A percentile compares a stretch with the other conserved stretches of the same genome.
Evolutionary conservation across 2,797 vertebrate species (phyloP).

Genomic region (Pangasius macronema): DNA sequence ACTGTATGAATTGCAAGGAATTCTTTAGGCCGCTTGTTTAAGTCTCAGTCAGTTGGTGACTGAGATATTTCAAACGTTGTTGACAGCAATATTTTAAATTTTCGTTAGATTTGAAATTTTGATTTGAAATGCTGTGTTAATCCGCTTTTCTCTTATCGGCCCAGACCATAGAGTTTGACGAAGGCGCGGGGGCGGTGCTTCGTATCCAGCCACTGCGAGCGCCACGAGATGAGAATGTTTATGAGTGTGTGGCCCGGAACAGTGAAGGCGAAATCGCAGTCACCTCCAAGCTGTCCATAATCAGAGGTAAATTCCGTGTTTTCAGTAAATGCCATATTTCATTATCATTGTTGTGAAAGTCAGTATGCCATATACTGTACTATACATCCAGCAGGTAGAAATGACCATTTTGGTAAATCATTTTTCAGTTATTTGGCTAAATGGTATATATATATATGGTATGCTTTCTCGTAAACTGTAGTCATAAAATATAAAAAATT

Average conservation of each 20-base stretch:
- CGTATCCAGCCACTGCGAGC: conserved; percentile 95
- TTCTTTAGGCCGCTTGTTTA: background rate
- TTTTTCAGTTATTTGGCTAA: background rate
- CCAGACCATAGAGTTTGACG: conserved; percentile 95
- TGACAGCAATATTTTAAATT: background rate
- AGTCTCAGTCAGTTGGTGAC: no score
- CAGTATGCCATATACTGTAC: background rate
- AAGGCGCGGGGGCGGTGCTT: conserved; percentile 91
- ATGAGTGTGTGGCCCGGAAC: conserved; percentile 94
- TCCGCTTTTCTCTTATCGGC: conserved; percentile 8
- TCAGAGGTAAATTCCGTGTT: conserved; percentile 82
- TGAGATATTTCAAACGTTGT: background rate
- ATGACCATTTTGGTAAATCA: background rate
- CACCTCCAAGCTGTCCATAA: conserved; percentile 93
- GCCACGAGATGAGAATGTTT: conserved; percentile 91
- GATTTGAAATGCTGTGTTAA: background rate
- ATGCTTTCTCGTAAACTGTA: background rate
- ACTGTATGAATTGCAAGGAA: background rate
- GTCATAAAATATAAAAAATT: background rate
- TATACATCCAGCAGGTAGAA: background rate
- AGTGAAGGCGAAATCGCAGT: conserved; percentile 85
- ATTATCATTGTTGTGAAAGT: background rate
- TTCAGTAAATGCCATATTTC: background rate
- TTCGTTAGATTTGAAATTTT: no score
- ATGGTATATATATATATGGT: background rate